Percentiles rank a stretch among this genome's conserved stretches.
phyloP scores from a whole-genome alignment of 2,888 invertebrate species.

The Ametastegia equiseti region DNA sequence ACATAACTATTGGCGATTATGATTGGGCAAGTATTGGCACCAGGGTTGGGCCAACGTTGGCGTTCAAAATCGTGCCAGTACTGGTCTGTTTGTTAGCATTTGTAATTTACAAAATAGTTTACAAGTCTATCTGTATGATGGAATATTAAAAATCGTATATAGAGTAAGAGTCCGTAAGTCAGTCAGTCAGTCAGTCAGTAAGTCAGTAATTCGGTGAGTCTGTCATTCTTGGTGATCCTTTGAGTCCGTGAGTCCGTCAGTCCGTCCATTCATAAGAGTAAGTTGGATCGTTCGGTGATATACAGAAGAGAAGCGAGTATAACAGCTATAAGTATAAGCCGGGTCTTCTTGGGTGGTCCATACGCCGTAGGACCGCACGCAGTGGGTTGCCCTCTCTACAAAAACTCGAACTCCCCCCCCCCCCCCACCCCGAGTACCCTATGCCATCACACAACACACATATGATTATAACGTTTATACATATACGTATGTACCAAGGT shows the following conservation, averaged over 20 bases:
- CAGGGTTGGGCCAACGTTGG: no score
- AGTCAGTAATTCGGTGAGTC: no score
- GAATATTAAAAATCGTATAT: constrained; percentile 16
- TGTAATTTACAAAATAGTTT: no score
- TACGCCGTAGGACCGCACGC: constrained; percentile 75
- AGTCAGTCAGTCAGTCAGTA: constrained; percentile 17
- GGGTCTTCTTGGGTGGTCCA: constrained; percentile 75
- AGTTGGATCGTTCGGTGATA: constrained; percentile 43
- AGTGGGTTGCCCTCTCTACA: constrained; percentile 72
- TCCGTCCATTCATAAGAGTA: constrained; percentile 42
- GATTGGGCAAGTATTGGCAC: no score
- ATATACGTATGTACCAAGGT: constrained; percentile 51
- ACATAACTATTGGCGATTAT: no score
- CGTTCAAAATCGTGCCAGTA: no score
- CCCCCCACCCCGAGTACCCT: no score
- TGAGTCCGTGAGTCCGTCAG: constrained; percentile 39
- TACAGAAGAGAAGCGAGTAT: constrained; percentile 48
- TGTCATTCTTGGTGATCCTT: neutral
- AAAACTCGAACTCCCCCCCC: constrained; percentile 63
- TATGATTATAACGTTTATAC: constrained; percentile 10
- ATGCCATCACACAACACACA: constrained; percentile 46
- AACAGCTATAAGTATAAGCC: constrained; percentile 61
- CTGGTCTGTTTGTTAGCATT: no score
- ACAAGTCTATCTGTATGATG: neutral
- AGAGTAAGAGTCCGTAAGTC: neutral